These are phyloP conservation scores for Ophioninae sp. DNA, from an alignment of 2,888 invertebrate genomes.

Conservation along the genomic window DNA sequence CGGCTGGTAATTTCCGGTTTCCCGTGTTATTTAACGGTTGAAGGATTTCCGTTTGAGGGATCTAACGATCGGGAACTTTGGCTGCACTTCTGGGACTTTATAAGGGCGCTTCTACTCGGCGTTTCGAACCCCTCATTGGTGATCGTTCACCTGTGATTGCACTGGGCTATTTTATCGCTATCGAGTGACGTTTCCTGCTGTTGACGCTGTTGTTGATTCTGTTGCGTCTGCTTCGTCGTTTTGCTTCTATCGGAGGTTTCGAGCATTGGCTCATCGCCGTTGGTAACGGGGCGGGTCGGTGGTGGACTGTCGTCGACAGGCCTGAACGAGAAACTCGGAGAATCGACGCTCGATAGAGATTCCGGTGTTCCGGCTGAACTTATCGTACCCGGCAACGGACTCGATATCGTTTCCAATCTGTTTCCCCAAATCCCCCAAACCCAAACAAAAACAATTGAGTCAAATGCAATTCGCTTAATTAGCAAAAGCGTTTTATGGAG, in stretches of 20 bases:
- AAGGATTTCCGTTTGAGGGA: too few species aligned
- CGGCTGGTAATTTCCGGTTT: too few species aligned
- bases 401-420: conserved; percentile 78
- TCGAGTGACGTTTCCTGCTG: conserved; percentile 59
- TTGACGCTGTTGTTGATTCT: too few species aligned
- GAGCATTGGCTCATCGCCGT: conserved; percentile 79
- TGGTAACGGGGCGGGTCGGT: conserved; percentile 79
- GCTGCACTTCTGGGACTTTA: conserved; percentile 27
- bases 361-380: conserved; percentile 85
- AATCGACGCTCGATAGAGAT: conserved; percentile 84
- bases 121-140: conserved; percentile 49
- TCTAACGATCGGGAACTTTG: conserved; percentile 22
- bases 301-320: conserved; percentile 83
- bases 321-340: conserved; percentile 83
- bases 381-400: conserved; percentile 82
- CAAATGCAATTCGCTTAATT: too few species aligned
- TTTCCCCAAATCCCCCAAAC: not conserved
- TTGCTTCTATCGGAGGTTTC: conserved; percentile 73
- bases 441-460: too few species aligned
- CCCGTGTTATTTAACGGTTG: too few species aligned
- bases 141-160: conserved; percentile 75
- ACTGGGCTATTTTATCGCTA: conserved; percentile 70
- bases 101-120: conserved; percentile 24
- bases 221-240: too few species aligned
- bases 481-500: too few species aligned